Conservation (phyloP, 2,888 invertebrate genomes). For the Aethes cnicana region DNA sequence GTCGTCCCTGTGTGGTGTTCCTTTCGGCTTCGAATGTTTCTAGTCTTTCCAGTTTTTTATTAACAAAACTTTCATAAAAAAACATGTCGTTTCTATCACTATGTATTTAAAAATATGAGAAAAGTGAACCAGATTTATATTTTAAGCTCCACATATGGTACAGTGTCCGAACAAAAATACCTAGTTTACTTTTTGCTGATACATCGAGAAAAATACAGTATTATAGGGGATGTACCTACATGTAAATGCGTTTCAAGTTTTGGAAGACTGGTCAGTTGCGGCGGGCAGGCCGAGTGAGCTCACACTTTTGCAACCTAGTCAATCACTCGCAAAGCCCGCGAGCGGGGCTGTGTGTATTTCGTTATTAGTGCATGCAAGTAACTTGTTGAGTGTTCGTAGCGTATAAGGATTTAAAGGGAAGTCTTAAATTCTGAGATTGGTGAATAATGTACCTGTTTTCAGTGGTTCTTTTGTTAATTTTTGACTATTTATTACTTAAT, state of each 20-base stretch:
- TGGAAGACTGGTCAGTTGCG: constrained; percentile 44
- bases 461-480: constrained; percentile 81
- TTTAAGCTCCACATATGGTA: no score
- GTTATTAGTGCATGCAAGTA: constrained; percentile 75
- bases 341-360: constrained; percentile 63
- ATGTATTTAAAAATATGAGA: constrained; percentile 57
- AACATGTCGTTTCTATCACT: constrained; percentile 56
- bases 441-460: constrained; percentile 80
- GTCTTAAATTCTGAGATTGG: constrained; percentile 78
- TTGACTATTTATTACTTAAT: constrained; percentile 81
- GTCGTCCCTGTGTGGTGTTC: constrained; percentile 48
- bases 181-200: no score
- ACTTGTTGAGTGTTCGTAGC: constrained; percentile 80
- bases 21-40: constrained; percentile 58
- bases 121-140: no score
- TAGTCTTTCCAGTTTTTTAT: constrained; percentile 52
- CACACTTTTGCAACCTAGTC: constrained; percentile 78
- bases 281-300: constrained; percentile 52
- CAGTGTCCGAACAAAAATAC: no score
- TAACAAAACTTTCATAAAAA: constrained; percentile 48
- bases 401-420: constrained; percentile 76
- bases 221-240: constrained; percentile 35
- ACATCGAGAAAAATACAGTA: constrained; percentile 9
- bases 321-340: constrained; percentile 69
- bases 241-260: constrained; percentile 37